Evolutionary conservation across 2,888 invertebrate genomes (phyloP), one percentile per base, ranked within the genome.

Genomic region (Chymomyza fuscimana): DNA sequence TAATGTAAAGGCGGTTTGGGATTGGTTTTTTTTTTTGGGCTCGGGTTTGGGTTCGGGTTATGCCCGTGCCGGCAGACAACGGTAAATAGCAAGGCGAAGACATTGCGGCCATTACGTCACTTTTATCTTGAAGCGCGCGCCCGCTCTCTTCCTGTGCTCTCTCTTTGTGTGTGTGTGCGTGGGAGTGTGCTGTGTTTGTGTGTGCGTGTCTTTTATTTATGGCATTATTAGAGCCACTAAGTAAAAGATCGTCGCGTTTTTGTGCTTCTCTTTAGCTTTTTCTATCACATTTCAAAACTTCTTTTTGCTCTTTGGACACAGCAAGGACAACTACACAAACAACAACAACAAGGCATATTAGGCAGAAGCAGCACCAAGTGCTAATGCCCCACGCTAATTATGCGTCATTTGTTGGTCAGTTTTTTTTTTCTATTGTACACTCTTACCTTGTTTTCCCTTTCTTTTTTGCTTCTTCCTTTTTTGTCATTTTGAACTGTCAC

Each of bases 371-470:
- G 50, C 81, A 82, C 86, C 82, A 83, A 82, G 87, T 88, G 88
- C 87, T 87, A 87, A 87, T 87, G 82, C 81, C 85, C 83, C 72
- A 69, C 75, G 87, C 87, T 87, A 87, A 87, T 87, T 87, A 87
- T 82, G 79, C 81, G 83, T 82, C 88, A 88, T 87, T 87, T 87
- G 86, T 89, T 79, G 81, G 75, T 19, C 64, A 40, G 69, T 66
- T 71, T 61, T 76, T 76, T 61, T 76, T 12, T 46, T 15, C 19
- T 36, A 3, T 29, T 16, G 0, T 54, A 10, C 15, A 5, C 32
- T 9, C 7, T 32, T 32, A 7, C 7, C 63, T 12, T 68, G 5
- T 65, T 59, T 59, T 64, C 46, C 9, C 52, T 32, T 56, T 58
- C 54, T 29, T 60, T 70, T 69, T 71, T 58, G 59, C 70, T 46